These are phyloP conservation scores for Muscicapa striata DNA, from an alignment of 2,797 vertebrate species.

Conservation along the genomic window DNA sequence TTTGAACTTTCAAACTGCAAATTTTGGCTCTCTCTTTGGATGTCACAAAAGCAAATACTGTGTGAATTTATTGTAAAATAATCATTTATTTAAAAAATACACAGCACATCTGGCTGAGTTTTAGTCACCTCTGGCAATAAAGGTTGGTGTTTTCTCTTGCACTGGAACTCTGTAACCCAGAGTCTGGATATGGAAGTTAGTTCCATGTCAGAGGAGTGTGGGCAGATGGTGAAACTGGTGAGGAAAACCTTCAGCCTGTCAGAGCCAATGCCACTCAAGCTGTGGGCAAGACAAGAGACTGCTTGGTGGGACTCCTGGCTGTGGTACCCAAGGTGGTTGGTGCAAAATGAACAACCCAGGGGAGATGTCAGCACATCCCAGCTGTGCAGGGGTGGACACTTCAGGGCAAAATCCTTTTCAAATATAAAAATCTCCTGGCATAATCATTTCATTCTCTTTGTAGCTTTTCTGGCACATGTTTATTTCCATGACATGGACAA, in stretches of 20 bases:
- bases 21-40: background rate
- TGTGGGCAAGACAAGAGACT: background rate
- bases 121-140: background rate
- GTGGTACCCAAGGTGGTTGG: fast-evolving
- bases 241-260: background rate
- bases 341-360: background rate
- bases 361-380: background rate
- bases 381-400: background rate
- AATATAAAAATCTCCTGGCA: background rate
- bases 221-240: background rate
- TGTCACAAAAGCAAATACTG: background rate
- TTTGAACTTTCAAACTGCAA: background rate
- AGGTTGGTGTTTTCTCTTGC: background rate
- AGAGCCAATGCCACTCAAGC: background rate
- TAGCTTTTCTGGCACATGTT: background rate
- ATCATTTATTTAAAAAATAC: background rate
- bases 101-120: background rate
- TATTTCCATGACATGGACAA: background rate
- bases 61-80: background rate
- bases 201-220: background rate
- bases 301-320: background rate
- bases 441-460: background rate
- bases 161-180: background rate
- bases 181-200: background rate
- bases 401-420: background rate